Evolutionary conservation across 2,113 vertebrate species (phyloP).

Genomic region (Alethe castanea): DNA sequence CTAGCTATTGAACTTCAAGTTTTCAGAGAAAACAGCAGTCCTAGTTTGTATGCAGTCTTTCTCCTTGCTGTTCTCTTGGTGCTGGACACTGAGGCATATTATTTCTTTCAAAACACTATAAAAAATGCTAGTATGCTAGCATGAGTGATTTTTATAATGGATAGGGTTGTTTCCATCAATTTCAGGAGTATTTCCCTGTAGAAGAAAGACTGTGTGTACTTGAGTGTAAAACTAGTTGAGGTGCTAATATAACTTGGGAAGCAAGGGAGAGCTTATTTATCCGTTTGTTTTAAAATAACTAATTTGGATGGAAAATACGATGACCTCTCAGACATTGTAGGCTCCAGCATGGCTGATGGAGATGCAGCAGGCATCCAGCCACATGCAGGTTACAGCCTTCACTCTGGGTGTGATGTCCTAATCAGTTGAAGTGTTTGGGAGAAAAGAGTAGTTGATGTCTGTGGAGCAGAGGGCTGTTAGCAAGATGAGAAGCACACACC

Average conservation of each 20-base stretch:
- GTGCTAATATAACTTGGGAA: background rate
- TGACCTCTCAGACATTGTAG: background rate
- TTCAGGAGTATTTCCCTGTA: background rate
- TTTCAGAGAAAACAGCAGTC: background rate
- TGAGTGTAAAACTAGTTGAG: slow-evolving; percentile 30
- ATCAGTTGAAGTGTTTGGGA: background rate
- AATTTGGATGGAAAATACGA: background rate
- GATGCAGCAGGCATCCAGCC: background rate
- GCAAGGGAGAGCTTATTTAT: background rate
- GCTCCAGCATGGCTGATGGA: background rate
- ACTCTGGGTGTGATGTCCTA: background rate
- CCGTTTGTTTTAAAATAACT: background rate
- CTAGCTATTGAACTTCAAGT: background rate
- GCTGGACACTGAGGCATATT: background rate
- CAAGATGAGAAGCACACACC: background rate
- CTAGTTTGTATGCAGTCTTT: background rate
- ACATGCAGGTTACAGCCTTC: background rate
- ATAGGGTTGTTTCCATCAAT: slow-evolving; percentile 3
- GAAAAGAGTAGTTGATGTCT: background rate
- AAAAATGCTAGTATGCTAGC: background rate
- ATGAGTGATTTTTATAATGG: slow-evolving; percentile 34
- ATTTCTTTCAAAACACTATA: background rate
- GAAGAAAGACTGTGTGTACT: slow-evolving; percentile 5
- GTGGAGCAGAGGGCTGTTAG: background rate
- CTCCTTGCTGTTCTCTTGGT: background rate